phyloP scores from a whole-genome alignment of 1,140 invertebrate genomes.

The Bilobella aurantiaca region DNA sequence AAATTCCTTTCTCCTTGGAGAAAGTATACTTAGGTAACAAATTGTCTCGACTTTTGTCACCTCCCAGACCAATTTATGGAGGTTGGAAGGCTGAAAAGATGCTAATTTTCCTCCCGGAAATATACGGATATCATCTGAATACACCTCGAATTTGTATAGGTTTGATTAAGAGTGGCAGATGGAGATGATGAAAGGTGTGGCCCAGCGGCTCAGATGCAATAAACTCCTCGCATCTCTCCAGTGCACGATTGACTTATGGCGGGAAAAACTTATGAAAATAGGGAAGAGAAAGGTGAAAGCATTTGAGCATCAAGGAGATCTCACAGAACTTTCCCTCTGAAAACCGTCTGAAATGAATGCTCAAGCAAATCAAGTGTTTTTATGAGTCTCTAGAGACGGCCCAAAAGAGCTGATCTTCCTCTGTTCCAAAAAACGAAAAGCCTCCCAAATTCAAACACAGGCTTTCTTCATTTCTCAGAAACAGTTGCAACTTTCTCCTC shows the following conservation, averaged over 20 bases:
- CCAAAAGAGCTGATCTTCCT: neutral
- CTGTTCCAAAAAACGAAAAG: too few relatives aligned
- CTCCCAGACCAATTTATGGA: too few relatives aligned
- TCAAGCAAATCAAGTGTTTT: conserved; percentile 8
- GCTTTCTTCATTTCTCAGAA: too few relatives aligned
- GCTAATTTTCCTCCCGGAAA: too few relatives aligned
- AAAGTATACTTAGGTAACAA: too few relatives aligned
- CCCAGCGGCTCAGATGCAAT: neutral
- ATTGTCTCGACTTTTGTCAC: too few relatives aligned
- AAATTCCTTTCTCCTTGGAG: too few relatives aligned
- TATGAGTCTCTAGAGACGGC: neutral
- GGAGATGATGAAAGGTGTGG: conserved; percentile 1
- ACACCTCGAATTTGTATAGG: neutral
- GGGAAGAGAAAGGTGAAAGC: neutral
- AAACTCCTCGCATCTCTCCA: neutral
- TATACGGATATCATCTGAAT: too few relatives aligned
- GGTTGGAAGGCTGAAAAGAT: too few relatives aligned
- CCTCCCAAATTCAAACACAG: too few relatives aligned
- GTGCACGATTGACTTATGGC: neutral
- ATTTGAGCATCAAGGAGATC: neutral
- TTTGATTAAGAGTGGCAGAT: neutral
- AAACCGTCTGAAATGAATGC: neutral
- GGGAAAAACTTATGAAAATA: neutral
- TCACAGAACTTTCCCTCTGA: neutral
- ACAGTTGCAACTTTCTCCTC: neutral